Evolutionary conservation across 2,113 vertebrate genomes (phyloP), one percentile per base, ranked within the genome.

Genomic region (Ramphastos sulfuratus): DNA sequence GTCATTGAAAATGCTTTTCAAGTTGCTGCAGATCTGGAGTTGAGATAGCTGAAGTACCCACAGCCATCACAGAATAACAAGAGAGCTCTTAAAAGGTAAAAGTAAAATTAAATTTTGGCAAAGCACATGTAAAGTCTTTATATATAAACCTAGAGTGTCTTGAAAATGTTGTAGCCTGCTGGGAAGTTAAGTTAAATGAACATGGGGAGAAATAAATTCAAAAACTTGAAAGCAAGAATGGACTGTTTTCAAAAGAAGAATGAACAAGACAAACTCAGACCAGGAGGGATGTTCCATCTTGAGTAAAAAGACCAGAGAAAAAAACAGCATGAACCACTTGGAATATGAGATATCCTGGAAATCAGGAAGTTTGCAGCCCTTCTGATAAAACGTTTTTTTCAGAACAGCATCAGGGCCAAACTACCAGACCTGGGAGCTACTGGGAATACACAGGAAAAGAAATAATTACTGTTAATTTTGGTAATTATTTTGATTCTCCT

Each of bases 171-270:
- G 63, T 16, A 48, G 28, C 2, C 1, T 85, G 15, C 21, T 64
- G 42, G 54, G 78, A 52, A 31, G 33, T 59, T 20, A 50, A 55
- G 31, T 20, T 55, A 48, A 54, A 81, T 64, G 50, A 66, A 30
- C 0, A 0, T 0, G 5, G n/a, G 44, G 31, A 72, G 39, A 30
- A 60, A 23, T 3, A 46, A 70, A 10, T 50, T 39, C 44, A n/a
- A 4, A 56, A 82, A 23, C 52, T 70, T 1, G 0, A 33, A 69
- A 89, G 52, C 4, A 28, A 48, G 37, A 30, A 28, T 31, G 37
- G 59, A 9, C 52, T 85, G 13, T 39, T 92, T 58, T 65, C 48
- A 77, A 55, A 60, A 65, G 61, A 28, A 56, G 18, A 7, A 4
- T 12, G 37, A 56, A 37, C 15, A 74, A 71, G 52, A 35, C 46